These are phyloP conservation scores for Plumapathes pennacea DNA, from an alignment of 92 coral and sea anemone genomes.

Conservation along the genomic window DNA sequence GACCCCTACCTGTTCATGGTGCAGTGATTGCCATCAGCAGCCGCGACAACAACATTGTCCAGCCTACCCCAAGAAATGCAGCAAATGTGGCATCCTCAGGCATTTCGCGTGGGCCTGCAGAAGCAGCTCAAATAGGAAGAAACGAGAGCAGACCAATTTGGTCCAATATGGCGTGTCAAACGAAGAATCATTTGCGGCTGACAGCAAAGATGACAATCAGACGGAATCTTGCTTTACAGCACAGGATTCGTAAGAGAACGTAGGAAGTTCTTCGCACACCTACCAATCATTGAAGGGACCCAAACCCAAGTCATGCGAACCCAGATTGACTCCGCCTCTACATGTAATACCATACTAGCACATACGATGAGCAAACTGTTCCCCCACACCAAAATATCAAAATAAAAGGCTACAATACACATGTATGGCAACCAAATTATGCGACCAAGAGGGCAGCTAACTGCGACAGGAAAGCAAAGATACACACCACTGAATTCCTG, in stretches of 20 bases:
- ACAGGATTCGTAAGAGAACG: constrained; percentile 12
- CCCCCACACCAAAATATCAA: constrained; percentile 17
- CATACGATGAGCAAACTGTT: constrained; percentile 20
- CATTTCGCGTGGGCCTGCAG: constrained; percentile 46
- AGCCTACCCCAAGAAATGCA: constrained; percentile 41
- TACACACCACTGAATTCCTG: constrained; percentile 26
- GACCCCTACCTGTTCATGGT: constrained; percentile 45
- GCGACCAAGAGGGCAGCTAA: constrained; percentile 19
- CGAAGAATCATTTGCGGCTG: constrained; percentile 32
- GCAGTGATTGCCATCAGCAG: constrained; percentile 36
- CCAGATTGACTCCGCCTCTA: constrained; percentile 56
- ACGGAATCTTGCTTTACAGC: no score
- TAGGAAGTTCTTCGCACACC: constrained; percentile 37
- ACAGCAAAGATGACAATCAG: constrained; percentile 15
- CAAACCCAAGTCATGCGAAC: constrained; percentile 29
- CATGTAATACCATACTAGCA: constrained; percentile 45
- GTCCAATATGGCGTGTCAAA: constrained; percentile 21
- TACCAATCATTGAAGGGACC: constrained; percentile 31
- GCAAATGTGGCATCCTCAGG: constrained; percentile 37
- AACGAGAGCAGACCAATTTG: constrained; percentile 41
- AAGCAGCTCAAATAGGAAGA: constrained; percentile 20
- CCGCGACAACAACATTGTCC: constrained; percentile 52
- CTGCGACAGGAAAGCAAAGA: constrained; percentile 37
- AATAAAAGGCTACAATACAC: constrained; percentile 23
- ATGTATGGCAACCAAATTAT: constrained; percentile 43